Evolutionary conservation across 2,888 invertebrate genomes (phyloP), one percentile per base, ranked within the genome.

Genomic region (Germaria angustata): DNA sequence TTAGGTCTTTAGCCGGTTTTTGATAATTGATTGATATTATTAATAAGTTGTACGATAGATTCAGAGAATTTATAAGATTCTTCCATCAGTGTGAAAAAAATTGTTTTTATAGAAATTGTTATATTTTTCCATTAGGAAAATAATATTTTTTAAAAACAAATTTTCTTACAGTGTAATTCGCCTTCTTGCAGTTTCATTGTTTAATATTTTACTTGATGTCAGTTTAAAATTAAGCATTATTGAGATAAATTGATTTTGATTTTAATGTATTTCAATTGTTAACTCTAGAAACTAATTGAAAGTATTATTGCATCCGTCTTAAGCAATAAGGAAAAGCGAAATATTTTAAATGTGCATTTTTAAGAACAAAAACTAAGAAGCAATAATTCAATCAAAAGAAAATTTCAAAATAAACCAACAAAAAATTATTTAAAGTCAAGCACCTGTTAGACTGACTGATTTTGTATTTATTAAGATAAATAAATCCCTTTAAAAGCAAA

Each of bases 191-290:
- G 3, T 22, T 61, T 46, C 36, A 24, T 69, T 59, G 46, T 55
- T 63, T 65, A 0, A 1, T 44, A n/a, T 63, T 66, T 41, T 15
- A 53, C 66, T 73, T 51, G 17, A 59, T 61, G 80, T 68, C 75
- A 75, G 61, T 69, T 80, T 69, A 55, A 63, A 68, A 28, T 55
- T 36, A 75, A 55, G 63, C 69, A 59, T 77, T 76, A 77, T 71
- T 72, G 53, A 81, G 66, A 76, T 77, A 77, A 77, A 81, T 81
- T 66, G 77, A 71, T 71, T 71, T 61, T 57, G 28, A 44, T 65
- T 69, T 76, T 49, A 66, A 59, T 71, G 76, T 63, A 36, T 80
- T 80, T 76, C 80, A 80, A 75, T 80, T 80, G 68, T 69, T 80
- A 69, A 69, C 68, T 71, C 65, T 57, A 66, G 65, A 80, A 66